Conservation (phyloP, 2,888 invertebrate genomes). For the Abscondita cerata region DNA sequence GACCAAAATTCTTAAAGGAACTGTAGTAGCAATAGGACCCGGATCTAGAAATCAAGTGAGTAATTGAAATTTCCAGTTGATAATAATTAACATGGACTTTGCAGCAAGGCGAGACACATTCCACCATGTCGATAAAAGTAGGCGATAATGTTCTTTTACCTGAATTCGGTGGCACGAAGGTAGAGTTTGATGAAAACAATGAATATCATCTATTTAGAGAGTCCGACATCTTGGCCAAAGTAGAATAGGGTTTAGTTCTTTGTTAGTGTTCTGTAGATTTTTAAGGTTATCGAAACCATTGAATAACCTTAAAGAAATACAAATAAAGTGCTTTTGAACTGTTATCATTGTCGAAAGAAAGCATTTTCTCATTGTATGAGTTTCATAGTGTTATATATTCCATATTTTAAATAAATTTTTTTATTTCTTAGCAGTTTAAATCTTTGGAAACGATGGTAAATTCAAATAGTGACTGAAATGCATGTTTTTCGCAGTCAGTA, state of each 20-base stretch:
- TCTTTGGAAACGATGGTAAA: too few species aligned
- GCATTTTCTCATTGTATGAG: constrained; percentile 1
- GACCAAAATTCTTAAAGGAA: constrained; percentile 90
- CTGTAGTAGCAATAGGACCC: constrained; percentile 93
- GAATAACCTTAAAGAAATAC: too few species aligned
- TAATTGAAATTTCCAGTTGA: too few species aligned
- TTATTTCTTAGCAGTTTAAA: too few species aligned
- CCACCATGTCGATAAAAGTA: constrained; percentile 82
- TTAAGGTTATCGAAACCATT: too few species aligned
- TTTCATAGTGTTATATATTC: too few species aligned
- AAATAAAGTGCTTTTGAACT: constrained; percentile 10
- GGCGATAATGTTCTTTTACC: constrained; percentile 96
- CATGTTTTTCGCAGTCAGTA: too few species aligned
- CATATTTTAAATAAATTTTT: constrained; percentile 11
- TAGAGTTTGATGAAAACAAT: constrained; percentile 86
- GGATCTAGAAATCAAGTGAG: constrained; percentile 80
- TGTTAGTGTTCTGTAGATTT: constrained; percentile 9
- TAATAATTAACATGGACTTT: too few species aligned
- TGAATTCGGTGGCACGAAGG: constrained; percentile 98
- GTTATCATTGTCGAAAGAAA: constrained; percentile 4
- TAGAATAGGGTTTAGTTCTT: constrained; percentile 61
- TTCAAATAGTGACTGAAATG: too few species aligned
- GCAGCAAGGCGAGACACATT: constrained; percentile 81
- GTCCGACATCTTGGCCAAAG: constrained; percentile 91
- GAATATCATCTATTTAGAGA: constrained; percentile 96